Percentiles rank a stretch among this genome's conserved stretches.
These are phyloP conservation scores for Austrofundulus limnaeus DNA, from an alignment of 2,113 vertebrate genomes.

Conservation along the genomic window DNA sequence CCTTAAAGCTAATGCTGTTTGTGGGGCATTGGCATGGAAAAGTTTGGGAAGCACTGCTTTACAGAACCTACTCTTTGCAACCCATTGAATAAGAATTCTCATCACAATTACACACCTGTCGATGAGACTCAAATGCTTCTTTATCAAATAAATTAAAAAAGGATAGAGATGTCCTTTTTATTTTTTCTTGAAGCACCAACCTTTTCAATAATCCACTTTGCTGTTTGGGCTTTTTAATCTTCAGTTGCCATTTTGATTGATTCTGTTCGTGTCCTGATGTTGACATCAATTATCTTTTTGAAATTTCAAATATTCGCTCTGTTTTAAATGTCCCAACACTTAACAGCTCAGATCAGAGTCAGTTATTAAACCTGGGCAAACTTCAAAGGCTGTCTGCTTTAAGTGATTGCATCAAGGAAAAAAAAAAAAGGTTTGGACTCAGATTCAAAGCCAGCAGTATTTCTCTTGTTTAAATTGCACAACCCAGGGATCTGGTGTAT, in stretches of 20 bases:
- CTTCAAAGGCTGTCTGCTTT: conserved; percentile 43
- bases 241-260: conserved; percentile 7
- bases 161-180: neutral
- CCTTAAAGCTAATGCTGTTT: no score
- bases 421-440: conserved; percentile 4
- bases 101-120: neutral
- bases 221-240: conserved; percentile 7
- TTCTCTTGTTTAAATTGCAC: conserved; percentile 10
- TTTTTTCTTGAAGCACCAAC: neutral
- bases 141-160: neutral
- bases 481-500: conserved; percentile 22
- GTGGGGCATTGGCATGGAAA: no score
- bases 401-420: conserved; percentile 16
- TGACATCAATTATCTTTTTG: conserved; percentile 39
- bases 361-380: conserved; percentile 42
- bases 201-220: neutral
- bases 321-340: conserved; percentile 34
- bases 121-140: neutral
- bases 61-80: neutral
- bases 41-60: no score
- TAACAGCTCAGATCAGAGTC: conserved; percentile 39
- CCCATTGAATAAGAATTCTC: neutral
- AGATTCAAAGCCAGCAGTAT: conserved; percentile 27
- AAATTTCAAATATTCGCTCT: conserved; percentile 42
- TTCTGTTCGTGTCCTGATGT: conserved; percentile 9